Conservation (phyloP, 2,113 vertebrate genomes). For the Suncus etruscus region DNA sequence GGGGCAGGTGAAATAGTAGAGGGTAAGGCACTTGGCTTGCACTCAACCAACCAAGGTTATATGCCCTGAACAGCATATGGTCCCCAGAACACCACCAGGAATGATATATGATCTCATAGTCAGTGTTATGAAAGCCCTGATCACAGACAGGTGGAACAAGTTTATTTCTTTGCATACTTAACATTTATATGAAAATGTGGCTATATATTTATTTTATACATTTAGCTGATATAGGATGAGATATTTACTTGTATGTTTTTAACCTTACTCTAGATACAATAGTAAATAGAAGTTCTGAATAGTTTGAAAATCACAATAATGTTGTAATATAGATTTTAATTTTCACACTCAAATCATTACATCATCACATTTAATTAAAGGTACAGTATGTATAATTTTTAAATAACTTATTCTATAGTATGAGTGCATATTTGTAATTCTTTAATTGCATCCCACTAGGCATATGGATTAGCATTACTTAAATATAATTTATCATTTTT, state of each 20-base stretch:
- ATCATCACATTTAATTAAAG: background rate
- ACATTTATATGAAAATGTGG: too few relatives aligned
- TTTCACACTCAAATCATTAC: background rate
- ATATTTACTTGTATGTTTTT: background rate
- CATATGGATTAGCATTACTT: slow-evolving; percentile 45
- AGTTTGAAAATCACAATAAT: background rate
- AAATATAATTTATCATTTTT: slow-evolving; percentile 39
- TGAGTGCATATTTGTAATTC: background rate
- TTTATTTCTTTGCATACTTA: too few relatives aligned
- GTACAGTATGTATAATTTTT: background rate
- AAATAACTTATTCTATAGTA: background rate
- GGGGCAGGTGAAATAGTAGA: too few relatives aligned
- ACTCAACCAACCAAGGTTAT: too few relatives aligned
- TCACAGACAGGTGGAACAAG: too few relatives aligned
- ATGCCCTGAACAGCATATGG: too few relatives aligned
- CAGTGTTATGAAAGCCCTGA: too few relatives aligned
- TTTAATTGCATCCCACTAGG: background rate
- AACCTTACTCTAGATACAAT: background rate
- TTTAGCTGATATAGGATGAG: background rate
- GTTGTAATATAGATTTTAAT: background rate
- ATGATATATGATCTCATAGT: too few relatives aligned
- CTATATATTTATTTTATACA: too few relatives aligned
- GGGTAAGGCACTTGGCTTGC: too few relatives aligned
- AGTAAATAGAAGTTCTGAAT: background rate
- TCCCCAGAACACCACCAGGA: too few relatives aligned